These are phyloP conservation scores for Fistularia tabacaria DNA, from an alignment of 2,797 vertebrate species.

Conservation along the genomic window DNA sequence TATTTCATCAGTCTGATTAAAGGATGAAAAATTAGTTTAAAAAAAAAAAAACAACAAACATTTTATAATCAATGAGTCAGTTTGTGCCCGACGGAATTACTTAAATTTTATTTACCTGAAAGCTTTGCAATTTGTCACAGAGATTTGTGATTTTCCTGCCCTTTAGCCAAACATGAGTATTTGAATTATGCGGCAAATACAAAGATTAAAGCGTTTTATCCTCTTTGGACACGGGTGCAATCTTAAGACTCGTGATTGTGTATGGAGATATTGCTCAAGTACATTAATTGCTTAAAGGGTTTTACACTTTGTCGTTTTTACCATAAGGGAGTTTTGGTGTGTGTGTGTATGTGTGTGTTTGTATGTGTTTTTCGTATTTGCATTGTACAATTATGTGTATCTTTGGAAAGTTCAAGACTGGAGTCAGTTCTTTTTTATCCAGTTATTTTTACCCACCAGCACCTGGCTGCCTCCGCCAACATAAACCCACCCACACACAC, in stretches of 20 bases:
- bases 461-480: not conserved
- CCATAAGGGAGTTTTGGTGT: slow-evolving; percentile 23
- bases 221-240: slow-evolving; percentile 61
- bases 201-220: slow-evolving; percentile 60
- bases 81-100: slow-evolving; percentile 35
- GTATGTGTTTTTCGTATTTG: slow-evolving; percentile 3
- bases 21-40: not conserved
- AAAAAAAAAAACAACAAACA: slow-evolving; percentile 33
- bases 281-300: slow-evolving; percentile 64
- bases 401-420: slow-evolving; percentile 44
- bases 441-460: slow-evolving; percentile 13
- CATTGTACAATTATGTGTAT: slow-evolving; percentile 19
- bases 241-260: slow-evolving; percentile 67
- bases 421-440: slow-evolving; percentile 26
- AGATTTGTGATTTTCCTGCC: slow-evolving; percentile 52
- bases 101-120: slow-evolving; percentile 60
- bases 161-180: slow-evolving; percentile 52
- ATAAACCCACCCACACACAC: not conserved
- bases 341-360: slow-evolving; percentile 11
- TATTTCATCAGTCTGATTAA: slow-evolving; percentile 22
- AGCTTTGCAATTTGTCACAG: slow-evolving; percentile 45
- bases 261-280: slow-evolving; percentile 61
- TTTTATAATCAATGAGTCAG: slow-evolving; percentile 37
- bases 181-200: slow-evolving; percentile 60
- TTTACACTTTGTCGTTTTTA: slow-evolving; percentile 36